phyloP scores from a whole-genome alignment of 2,797 vertebrate genomes.

The Coracias cyanogaster region DNA sequence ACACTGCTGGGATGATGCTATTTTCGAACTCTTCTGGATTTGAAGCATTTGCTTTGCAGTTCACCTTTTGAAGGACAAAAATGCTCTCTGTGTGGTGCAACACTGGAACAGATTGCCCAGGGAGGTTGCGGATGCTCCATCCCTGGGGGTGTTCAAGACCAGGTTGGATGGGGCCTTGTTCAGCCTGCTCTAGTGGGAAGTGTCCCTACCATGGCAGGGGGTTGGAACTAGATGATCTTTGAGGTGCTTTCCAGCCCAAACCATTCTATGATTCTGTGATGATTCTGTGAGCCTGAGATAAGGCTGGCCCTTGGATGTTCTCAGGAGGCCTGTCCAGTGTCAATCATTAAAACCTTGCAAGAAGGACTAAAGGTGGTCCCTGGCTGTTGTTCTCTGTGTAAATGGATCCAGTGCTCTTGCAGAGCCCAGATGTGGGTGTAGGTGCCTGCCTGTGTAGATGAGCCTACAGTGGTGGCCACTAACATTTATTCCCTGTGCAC shows the following conservation, averaged over 20 bases:
- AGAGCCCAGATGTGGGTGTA: rapidly evolving
- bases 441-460: too few species aligned
- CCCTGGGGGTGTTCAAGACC: too few species aligned
- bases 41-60: not conserved
- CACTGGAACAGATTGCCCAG: too few species aligned
- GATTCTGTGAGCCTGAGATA: not conserved
- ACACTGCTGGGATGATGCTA: not conserved
- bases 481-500: not conserved
- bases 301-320: not conserved
- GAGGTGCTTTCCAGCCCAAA: too few species aligned
- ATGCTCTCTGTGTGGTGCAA: not conserved
- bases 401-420: rapidly evolving
- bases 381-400: not conserved
- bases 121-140: too few species aligned
- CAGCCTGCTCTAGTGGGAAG: too few species aligned
- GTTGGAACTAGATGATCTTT: too few species aligned
- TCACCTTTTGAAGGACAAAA: slow-evolving; percentile 11
- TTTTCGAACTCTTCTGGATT: not conserved
- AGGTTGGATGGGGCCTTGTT: too few species aligned
- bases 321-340: not conserved
- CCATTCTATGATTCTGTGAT: too few species aligned
- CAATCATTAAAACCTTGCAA: not conserved
- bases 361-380: not conserved
- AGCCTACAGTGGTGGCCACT: not conserved
- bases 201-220: too few species aligned